phyloP scores from a whole-genome alignment of 2,888 invertebrate species.

The Brassicogethes aeneus region DNA sequence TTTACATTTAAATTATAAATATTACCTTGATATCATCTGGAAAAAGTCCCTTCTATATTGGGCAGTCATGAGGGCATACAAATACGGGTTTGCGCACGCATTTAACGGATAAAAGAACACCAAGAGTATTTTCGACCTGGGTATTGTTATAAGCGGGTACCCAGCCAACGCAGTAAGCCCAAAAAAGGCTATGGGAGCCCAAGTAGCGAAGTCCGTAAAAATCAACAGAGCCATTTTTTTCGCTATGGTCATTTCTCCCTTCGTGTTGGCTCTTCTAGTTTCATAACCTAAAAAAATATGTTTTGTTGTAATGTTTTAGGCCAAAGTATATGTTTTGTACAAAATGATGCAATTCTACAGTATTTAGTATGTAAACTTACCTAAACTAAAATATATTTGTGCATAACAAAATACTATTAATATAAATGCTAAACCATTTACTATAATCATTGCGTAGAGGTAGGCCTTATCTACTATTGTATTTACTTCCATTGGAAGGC shows the following conservation, averaged over 20 bases:
- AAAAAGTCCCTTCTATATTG: conserved; percentile 74
- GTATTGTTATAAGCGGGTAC: conserved; percentile 73
- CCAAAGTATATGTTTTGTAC: neutral
- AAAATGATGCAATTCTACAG: too few relatives aligned
- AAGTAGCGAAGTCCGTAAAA: conserved; percentile 75
- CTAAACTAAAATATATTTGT: conserved; percentile 73
- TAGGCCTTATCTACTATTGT: conserved; percentile 62
- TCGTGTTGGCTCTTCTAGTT: conserved; percentile 45
- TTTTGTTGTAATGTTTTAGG: neutral
- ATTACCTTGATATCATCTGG: conserved; percentile 55
- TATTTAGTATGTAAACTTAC: neutral
- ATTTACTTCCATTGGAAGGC: conserved; percentile 77
- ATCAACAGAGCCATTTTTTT: conserved; percentile 85
- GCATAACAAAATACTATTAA: conserved; percentile 78
- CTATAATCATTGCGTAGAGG: conserved; percentile 61
- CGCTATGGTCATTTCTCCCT: conserved; percentile 67
- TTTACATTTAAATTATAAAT: too few relatives aligned
- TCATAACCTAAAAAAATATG: conserved; percentile 43
- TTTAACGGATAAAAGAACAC: conserved; percentile 90
- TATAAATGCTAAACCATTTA: conserved; percentile 73
- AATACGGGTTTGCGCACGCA: conserved; percentile 86
- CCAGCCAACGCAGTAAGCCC: conserved; percentile 80
- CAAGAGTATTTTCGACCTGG: conserved; percentile 68
- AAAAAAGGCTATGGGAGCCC: conserved; percentile 85
- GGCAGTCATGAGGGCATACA: conserved; percentile 83